These are phyloP conservation scores for Drosophila atripex DNA, from an alignment of 2,888 invertebrate genomes.

Conservation along the genomic window DNA sequence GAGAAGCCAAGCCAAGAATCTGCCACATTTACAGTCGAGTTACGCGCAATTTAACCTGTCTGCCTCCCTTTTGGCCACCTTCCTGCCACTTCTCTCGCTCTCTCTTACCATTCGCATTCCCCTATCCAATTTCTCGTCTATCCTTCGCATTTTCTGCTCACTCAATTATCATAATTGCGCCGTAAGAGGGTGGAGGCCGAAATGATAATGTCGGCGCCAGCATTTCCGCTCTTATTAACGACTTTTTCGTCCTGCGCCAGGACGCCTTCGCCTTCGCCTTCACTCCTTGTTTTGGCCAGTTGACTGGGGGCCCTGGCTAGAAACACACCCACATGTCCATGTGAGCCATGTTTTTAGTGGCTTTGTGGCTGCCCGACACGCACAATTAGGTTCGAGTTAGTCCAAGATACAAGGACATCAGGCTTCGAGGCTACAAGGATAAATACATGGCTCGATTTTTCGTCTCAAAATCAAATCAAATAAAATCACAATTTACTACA, in stretches of 20 bases:
- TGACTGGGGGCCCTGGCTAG: constrained; percentile 19
- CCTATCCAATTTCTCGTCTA: no score
- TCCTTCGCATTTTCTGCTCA: constrained; percentile 32
- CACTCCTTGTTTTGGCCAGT: constrained; percentile 4
- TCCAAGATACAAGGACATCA: constrained; percentile 53
- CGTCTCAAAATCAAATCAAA: constrained; percentile 68
- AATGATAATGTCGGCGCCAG: constrained; percentile 80
- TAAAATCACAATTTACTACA: constrained; percentile 71
- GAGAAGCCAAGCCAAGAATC: constrained; percentile 26
- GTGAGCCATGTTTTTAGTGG: constrained; percentile 49
- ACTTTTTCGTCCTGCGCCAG: constrained; percentile 39
- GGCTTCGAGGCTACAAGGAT: constrained; percentile 55
- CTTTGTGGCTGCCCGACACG: constrained; percentile 70
- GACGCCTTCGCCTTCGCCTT: no score
- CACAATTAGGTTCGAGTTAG: constrained; percentile 66
- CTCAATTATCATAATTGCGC: constrained; percentile 76
- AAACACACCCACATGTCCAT: constrained; percentile 55
- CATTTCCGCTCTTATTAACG: constrained; percentile 77
- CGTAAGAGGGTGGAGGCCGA: constrained; percentile 42
- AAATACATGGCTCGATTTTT: constrained; percentile 17
- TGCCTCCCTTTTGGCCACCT: constrained; percentile 32
- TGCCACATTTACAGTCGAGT: constrained; percentile 47
- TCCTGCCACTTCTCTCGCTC: constrained; percentile 12
- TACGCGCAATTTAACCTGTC: constrained; percentile 77
- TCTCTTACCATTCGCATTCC: not conserved